phyloP scores from a whole-genome alignment of 2,797 vertebrate genomes.

The Gymnopithys bicolor region DNA sequence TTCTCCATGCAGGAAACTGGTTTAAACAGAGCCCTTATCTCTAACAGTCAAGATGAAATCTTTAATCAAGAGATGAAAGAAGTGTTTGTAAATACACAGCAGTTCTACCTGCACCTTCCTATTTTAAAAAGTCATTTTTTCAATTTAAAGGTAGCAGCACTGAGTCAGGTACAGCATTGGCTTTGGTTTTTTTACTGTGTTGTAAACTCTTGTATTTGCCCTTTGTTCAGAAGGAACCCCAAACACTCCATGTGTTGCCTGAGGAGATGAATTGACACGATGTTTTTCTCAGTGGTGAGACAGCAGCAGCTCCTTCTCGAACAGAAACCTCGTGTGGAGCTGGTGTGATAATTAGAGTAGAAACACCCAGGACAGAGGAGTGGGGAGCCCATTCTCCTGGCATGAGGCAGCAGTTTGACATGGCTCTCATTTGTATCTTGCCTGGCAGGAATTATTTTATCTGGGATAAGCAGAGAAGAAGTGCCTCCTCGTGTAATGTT shows the following conservation, averaged over 20 bases:
- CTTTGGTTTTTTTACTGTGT: not conserved
- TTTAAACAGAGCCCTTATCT: not conserved
- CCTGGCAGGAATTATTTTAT: not conserved
- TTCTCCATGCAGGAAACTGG: not conserved
- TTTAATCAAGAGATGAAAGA: not conserved
- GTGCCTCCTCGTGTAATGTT: not conserved
- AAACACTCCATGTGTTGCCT: not conserved
- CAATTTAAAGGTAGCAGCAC: not conserved
- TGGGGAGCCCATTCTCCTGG: not conserved
- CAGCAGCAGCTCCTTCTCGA: not conserved
- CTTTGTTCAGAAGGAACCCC: not conserved
- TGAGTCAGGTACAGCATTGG: not conserved
- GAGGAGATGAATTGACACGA: not conserved
- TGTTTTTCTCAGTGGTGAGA: not conserved
- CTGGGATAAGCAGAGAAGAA: not conserved
- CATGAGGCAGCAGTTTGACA: rapidly evolving
- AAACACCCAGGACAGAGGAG: not conserved
- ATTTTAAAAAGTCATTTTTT: not conserved
- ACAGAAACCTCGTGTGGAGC: not conserved
- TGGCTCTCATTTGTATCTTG: not conserved
- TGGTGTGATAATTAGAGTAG: not conserved
- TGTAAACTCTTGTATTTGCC: not conserved
- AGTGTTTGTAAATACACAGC: not conserved
- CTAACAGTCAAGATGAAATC: not conserved
- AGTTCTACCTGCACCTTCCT: not conserved